Evolutionary conservation across 1,140 invertebrate genomes (phyloP), one percentile per base, ranked within the genome.

Genomic region (Formica selysi): DNA sequence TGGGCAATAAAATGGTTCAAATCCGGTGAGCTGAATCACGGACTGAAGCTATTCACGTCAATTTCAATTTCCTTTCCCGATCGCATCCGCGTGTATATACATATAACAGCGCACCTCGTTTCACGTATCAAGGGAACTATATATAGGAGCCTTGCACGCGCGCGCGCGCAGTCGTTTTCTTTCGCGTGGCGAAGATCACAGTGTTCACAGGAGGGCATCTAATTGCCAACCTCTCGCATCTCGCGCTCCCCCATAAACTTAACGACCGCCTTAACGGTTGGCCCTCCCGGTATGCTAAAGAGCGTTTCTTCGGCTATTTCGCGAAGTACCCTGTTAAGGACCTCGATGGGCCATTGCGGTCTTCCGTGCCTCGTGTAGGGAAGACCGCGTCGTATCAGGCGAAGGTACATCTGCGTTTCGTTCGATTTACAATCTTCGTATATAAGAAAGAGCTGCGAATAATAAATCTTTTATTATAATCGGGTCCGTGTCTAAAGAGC

Each of bases 221-320:
- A 92, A 92, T 92, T 92, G 92, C 91, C 91, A 92, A 91, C 83
- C 91, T 87, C 86, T 87, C 88, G 89, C 87, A 92, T 91, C 92
- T 92, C 91, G 86, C 91, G 87, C 90, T 89, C 86, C 84, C 86
- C 91, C 91, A 91, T 92, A 93, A 93, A 92, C 88, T 93, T 93
- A 93, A 93, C 91, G 91, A 93, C 91, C 89, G 90, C 54, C 91
- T 91, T 87, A 92, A 93, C 92, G 86, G 89, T 93, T 93, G 89
- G 92, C 91, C 93, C 93, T 91, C 90, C 88, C 91, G 91, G 92
- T 92, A 94, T 93, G 93, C 90, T 94, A 93, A 93, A 91, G 92
- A 93, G 74, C 81, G 76, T 91, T 91, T 92, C 89, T 92, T 90
- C 90, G 86, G 90, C 79, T 89, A 92, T 91, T 92, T 91, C 91